phyloP scores from a whole-genome alignment of 1,140 invertebrate genomes.

The Trichomalopsis sarcophagae region DNA sequence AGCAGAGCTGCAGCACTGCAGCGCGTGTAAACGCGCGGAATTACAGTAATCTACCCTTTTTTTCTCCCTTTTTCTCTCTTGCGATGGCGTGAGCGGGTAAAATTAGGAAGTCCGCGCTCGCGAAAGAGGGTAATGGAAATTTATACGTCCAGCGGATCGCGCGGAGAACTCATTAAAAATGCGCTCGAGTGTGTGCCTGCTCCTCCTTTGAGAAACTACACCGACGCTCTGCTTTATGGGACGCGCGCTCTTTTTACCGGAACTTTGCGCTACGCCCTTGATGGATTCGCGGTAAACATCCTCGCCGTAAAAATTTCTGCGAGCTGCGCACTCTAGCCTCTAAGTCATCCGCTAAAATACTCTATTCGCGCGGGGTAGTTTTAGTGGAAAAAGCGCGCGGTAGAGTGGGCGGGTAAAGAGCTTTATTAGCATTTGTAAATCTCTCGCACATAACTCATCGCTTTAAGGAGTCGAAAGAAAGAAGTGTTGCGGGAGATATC shows the following conservation, averaged over 20 bases:
- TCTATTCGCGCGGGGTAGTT: not conserved
- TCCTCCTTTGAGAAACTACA: constrained; percentile 16
- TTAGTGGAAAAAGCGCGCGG: not conserved
- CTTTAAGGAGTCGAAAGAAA: constrained; percentile 13
- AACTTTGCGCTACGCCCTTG: not conserved
- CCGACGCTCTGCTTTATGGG: constrained; percentile 32
- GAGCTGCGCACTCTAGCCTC: no score
- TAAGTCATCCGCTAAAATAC: not conserved
- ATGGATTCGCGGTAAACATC: constrained; percentile 27
- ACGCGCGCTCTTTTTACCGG: not conserved
- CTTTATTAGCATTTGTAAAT: constrained; percentile 51
- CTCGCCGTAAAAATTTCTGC: constrained; percentile 1
- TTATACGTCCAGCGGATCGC: constrained; percentile 20
- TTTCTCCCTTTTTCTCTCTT: no score
- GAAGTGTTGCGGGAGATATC: constrained; percentile 42
- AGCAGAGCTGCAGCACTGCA: not conserved
- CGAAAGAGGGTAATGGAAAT: constrained; percentile 27
- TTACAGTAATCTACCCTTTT: constrained; percentile 28
- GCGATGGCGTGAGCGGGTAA: constrained; percentile 1
- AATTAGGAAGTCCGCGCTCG: constrained; percentile 30
- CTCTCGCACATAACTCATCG: constrained; percentile 26
- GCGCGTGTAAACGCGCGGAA: not conserved
- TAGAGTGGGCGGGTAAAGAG: not conserved
- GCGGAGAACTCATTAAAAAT: constrained; percentile 41
- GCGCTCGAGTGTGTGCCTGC: not conserved